These are phyloP conservation scores for Oryzias javanicus DNA, from an alignment of 2,113 vertebrate species.

Conservation along the genomic window DNA sequence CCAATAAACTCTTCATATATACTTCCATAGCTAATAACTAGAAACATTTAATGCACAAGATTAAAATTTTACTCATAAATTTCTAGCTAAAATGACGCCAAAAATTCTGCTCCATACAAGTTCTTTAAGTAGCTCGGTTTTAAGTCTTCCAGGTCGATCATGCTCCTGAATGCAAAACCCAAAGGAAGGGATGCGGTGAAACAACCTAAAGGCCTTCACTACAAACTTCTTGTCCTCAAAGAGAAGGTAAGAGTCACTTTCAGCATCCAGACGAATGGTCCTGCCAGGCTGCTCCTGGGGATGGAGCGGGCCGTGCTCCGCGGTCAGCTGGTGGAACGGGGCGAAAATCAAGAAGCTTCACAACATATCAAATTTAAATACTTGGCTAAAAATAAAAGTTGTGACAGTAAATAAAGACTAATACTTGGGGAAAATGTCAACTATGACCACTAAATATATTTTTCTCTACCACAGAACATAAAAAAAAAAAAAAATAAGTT, in stretches of 20 bases:
- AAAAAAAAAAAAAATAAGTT: no score
- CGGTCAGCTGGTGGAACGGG: slow-evolving; percentile 36
- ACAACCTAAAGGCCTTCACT: slow-evolving; percentile 86
- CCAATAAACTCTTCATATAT: no score
- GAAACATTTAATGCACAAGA: no score
- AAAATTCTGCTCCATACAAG: slow-evolving; percentile 69
- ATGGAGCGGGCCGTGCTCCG: slow-evolving; percentile 43
- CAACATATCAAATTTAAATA: no score
- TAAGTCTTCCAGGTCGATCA: slow-evolving; percentile 82
- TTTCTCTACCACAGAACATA: slow-evolving; percentile 1
- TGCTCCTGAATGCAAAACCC: slow-evolving; percentile 88
- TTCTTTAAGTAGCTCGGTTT: slow-evolving; percentile 81
- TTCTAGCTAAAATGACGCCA: no score
- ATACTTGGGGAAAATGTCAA: no score
- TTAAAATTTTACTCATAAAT: no score
- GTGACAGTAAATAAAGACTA: no score
- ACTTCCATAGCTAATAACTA: no score
- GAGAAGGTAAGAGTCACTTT: slow-evolving; percentile 78
- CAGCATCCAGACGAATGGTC: slow-evolving; percentile 69
- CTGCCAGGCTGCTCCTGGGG: slow-evolving; percentile 77
- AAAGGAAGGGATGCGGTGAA: slow-evolving; percentile 90
- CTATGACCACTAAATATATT: background rate
- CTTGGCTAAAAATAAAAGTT: no score
- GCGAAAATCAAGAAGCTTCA: no score
- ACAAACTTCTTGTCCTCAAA: slow-evolving; percentile 81